Base-by-base conservation (phyloP, 2,797 vertebrate genomes). In the Eulemur albifrons region DNA sequence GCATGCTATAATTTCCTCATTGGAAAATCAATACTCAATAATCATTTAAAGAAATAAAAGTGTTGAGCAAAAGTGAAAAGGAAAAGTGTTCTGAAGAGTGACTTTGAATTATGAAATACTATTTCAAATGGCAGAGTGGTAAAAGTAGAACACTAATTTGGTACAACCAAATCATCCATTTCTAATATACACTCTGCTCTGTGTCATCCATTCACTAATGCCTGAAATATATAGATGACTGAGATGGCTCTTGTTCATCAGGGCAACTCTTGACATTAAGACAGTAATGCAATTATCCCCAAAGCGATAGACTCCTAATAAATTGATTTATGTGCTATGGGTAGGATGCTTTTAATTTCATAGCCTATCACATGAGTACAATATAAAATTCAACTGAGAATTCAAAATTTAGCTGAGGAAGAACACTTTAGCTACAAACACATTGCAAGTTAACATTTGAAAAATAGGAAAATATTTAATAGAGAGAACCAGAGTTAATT, bases 361-460 rank as follows among this genome's bases (percentile, higher is more conserved):
- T 65, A 86, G 67, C 30, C 54, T 67, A 82, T 73, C 67, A 88
- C 54, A 92, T 82, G 77, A 57, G 45, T 85, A 50, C 50, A 79
- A 59, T 67, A 81, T 25, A 88, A 94, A 91, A 77, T 63, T 87
- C 54, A 86, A 48, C 54, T 38, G 43, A 73, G 40, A 83, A 93
- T 75, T 92, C 54, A 88, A 81, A 94, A 89, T 70, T 90, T 75
- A 94, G 70, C 69, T 88, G 40, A 43, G 57, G 91, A 96, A 79
- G 43, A 88, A 61, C 27, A 82, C 61, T 35, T 86, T 40, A 21
- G 32, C 35, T 63, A 89, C 38, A 92, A 73, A 73, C 17, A 73
- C 17, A 73, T 48, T 93, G 67, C 20, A 84, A 90, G 8, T 76
- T 70, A 69, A 76, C 45, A 52, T 67, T 61, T 80, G 27, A 97